A percentile compares a stretch with the other conserved stretches of the same genome.
These are phyloP conservation scores for Anhinga rufa DNA, from an alignment of 2,113 vertebrate genomes.

Conservation along the genomic window DNA sequence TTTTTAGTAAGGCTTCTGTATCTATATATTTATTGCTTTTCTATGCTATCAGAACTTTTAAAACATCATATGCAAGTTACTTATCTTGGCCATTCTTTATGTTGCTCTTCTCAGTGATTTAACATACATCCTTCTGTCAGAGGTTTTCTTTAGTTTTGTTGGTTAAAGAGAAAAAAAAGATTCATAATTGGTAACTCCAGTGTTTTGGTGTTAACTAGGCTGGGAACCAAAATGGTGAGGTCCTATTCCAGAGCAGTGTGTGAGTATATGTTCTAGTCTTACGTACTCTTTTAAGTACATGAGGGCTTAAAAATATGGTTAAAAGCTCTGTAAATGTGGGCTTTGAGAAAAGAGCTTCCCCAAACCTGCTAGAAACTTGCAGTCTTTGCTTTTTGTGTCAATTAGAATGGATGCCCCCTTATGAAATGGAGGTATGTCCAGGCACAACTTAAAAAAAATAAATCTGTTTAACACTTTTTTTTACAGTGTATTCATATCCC, in stretches of 20 bases:
- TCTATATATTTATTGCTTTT: neutral
- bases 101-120: neutral
- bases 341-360: neutral
- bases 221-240: neutral
- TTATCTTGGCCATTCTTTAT: neutral
- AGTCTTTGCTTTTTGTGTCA: neutral
- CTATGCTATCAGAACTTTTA: neutral
- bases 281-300: neutral
- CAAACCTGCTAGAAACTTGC: neutral
- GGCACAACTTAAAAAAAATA: neutral
- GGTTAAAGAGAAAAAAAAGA: neutral
- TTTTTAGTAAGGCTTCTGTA: neutral
- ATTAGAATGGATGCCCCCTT: neutral
- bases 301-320: neutral
- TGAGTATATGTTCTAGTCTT: neutral
- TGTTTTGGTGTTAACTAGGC: neutral
- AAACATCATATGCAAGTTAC: neutral
- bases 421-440: neutral
- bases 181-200: neutral
- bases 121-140: neutral
- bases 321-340: neutral
- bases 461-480: neutral
- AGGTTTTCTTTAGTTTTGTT: neutral
- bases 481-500: accelerated
- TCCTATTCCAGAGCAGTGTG: neutral